Base-by-base conservation (phyloP, 2,113 vertebrate species). In the Arothron firmamentum region DNA sequence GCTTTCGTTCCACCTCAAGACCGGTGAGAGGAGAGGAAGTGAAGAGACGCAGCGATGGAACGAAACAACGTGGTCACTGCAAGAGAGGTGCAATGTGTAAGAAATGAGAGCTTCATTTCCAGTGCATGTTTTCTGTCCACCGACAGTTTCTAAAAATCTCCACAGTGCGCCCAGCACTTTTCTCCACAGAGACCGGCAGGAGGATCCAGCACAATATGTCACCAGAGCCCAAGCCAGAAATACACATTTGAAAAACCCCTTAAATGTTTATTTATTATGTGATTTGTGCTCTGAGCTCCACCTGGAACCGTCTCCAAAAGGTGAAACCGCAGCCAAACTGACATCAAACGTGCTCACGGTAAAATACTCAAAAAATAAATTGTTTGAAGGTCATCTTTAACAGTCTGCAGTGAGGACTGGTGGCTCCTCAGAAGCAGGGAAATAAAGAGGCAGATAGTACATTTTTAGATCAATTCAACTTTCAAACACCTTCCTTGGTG, bases 231-330 rank as follows among this genome's bases (percentile, higher is more conserved):
- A 23, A 51, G 77, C 80, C 83, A 82, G 78, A 67, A 75, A 65
- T 50, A 51, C 57, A 72, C 52, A 67, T 79, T 79, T 82, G 62
- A 85, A 81, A 12, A 79, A 72, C 56, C 47, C 74, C 69, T 82
- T 69, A 83, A 80, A 72, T 69, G 62, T 71, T 61, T 75, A 51
- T 57, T 69, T 65, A 59, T 45, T 55, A 43, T 74, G 70, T 84
- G 67, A 71, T 70, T 28, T 67, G 70, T 70, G 66, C 67, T 70
- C 43, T 69, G 59, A 53, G 59, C 67, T 83, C 72, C 67, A 78
- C 64, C 67, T 80, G 80, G 64, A 78, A 69, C 55, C 38, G 20
- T 66, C 47, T 76, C 70, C 64, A 64, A 83, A 28, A 62, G 72
- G 56, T 64, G 52, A 76, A 75, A 70, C 59, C 31, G 13, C 7